Percentiles rank a stretch among this genome's conserved stretches.
These are phyloP conservation scores for Folsomia manolachei DNA, from an alignment of 2,888 invertebrate genomes.

Conservation along the genomic window DNA sequence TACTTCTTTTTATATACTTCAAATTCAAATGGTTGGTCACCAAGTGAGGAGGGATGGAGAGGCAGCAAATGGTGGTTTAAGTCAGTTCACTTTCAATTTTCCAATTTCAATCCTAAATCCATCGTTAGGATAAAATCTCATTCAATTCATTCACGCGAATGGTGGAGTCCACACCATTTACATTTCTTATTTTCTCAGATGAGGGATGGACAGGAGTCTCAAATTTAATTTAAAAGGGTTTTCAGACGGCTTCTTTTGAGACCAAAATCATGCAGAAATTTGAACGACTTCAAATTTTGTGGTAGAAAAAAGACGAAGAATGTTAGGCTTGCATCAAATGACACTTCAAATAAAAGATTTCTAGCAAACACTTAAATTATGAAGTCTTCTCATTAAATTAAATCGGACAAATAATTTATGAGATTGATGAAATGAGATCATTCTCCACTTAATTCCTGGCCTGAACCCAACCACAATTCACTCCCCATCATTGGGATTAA, in stretches of 20 bases:
- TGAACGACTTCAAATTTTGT: background rate
- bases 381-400: background rate
- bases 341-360: no score
- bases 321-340: background rate
- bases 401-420: slow-evolving; percentile 29
- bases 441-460: slow-evolving; percentile 7
- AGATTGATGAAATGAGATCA: slow-evolving; percentile 37
- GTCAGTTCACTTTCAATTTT: background rate
- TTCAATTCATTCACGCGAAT: background rate
- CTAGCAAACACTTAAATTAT: background rate
- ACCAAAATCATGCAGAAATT: background rate
- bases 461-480: background rate
- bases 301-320: background rate
- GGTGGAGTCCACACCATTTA: background rate
- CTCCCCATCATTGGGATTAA: no score
- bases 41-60: background rate
- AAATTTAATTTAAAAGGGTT: background rate
- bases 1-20: no score
- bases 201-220: background rate
- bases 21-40: background rate
- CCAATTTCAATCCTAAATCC: background rate
- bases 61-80: background rate
- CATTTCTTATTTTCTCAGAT: background rate
- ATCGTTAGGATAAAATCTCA: background rate
- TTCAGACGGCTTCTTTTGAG: background rate